Percentiles rank a stretch among this genome's conserved stretches.
phyloP scores from a whole-genome alignment of 2,797 vertebrate genomes.

The Hoplostethus mediterraneus region DNA sequence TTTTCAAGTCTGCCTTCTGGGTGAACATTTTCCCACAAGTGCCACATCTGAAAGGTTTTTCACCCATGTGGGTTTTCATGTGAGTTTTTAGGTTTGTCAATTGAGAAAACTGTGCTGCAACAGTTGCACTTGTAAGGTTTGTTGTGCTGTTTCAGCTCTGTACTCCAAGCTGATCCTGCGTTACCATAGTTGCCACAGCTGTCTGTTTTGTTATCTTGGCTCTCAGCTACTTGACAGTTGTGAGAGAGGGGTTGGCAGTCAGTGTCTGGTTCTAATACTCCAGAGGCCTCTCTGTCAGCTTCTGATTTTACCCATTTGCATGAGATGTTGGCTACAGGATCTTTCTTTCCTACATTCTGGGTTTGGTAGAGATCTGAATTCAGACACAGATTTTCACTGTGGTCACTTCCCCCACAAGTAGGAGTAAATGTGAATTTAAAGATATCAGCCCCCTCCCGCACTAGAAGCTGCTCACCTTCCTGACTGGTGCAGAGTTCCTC shows the following conservation, averaged over 20 bases:
- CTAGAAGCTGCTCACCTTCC: constrained; percentile 11
- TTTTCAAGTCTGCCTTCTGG: too few relatives aligned
- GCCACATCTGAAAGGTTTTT: too few relatives aligned
- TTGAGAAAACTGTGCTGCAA: too few relatives aligned
- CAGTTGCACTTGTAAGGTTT: too few relatives aligned
- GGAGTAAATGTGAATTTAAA: background rate
- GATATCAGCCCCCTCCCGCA: constrained; percentile 4
- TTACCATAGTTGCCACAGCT: background rate
- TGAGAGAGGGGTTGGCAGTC: background rate
- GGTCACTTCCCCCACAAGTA: constrained; percentile 1
- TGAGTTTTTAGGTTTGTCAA: too few relatives aligned
- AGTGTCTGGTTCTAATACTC: background rate
- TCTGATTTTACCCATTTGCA: background rate
- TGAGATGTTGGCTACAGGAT: background rate
- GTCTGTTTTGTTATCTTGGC: background rate
- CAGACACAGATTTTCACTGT: background rate
- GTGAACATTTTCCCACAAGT: too few relatives aligned
- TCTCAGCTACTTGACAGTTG: background rate
- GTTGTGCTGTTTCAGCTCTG: too few relatives aligned
- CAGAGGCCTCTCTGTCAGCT: background rate
- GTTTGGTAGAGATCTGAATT: background rate
- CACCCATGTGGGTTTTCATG: too few relatives aligned
- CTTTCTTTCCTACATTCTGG: background rate
- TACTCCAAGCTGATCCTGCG: background rate
- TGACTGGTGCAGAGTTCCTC: constrained; percentile 12